These are phyloP conservation scores for Glandiceps talaboti DNA, from an alignment of 53 echinoderm and acorn worm species.

Conservation along the genomic window DNA sequence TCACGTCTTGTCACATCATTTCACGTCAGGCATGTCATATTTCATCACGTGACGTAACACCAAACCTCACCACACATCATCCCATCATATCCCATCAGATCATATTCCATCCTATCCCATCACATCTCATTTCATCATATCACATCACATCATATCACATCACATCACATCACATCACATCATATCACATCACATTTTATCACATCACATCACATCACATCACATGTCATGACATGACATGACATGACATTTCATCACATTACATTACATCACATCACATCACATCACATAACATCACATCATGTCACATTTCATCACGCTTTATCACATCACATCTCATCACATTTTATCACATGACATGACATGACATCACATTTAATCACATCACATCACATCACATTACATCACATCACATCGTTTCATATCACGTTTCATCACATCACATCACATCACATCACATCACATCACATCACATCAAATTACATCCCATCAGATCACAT, in stretches of 20 bases:
- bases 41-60: conserved; percentile 16
- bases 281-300: conserved; percentile 10
- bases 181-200: conserved; percentile 15
- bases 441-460: conserved; percentile 5
- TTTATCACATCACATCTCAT: conserved; percentile 7
- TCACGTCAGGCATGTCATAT: conserved; percentile 21
- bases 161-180: conserved; percentile 16
- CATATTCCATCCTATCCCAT: conserved; percentile 15
- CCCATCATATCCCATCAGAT: conserved; percentile 12
- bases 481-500: conserved; percentile 6
- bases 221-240: conserved; percentile 4
- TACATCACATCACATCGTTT: too few species aligned
- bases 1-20: conserved; percentile 14
- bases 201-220: conserved; percentile 20
- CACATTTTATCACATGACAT: conserved; percentile 15
- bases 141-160: conserved; percentile 15
- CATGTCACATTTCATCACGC: conserved; percentile 6
- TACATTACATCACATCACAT: conserved; percentile 8
- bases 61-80: conserved; percentile 7
- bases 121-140: conserved; percentile 16
- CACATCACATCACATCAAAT: background rate
- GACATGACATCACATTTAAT: conserved; percentile 22
- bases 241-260: background rate
- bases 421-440: too few species aligned
- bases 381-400: conserved; percentile 22